Conservation (phyloP, 2,113 vertebrate species). For the Pachypanchax playfairii region DNA sequence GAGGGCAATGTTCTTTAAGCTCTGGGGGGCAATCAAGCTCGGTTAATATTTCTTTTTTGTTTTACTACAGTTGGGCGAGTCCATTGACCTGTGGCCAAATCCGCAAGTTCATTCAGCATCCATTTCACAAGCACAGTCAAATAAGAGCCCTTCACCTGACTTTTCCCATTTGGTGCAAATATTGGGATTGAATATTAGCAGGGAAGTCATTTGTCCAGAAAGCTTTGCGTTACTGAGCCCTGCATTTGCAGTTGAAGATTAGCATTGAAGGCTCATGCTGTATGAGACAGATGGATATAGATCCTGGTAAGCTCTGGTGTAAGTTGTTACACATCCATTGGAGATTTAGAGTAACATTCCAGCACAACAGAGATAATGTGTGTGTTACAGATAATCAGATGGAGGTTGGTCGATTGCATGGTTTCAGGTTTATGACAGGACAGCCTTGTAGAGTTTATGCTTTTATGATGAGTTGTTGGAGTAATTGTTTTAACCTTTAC, state of each 20-base stretch:
- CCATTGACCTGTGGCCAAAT: conserved; percentile 53
- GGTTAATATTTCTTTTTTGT: conserved; percentile 71
- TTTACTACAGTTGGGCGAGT: conserved; percentile 57
- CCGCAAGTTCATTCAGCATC: conserved; percentile 32
- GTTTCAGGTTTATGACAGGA: conserved; percentile 16
- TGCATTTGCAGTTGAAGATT: conserved; percentile 59
- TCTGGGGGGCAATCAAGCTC: conserved; percentile 50
- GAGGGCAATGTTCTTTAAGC: conserved; percentile 29
- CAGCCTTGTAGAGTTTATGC: neutral
- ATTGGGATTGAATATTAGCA: conserved; percentile 69
- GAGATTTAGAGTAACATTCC: conserved; percentile 57
- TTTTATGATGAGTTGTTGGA: conserved; percentile 56
- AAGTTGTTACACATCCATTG: conserved; percentile 47
- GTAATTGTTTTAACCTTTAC: conserved; percentile 27
- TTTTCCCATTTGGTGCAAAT: conserved; percentile 34
- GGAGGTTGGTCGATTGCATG: conserved; percentile 34
- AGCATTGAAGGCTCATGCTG: conserved; percentile 41
- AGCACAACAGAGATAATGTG: conserved; percentile 52
- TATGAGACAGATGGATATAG: conserved; percentile 45
- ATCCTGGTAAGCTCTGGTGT: conserved; percentile 49
- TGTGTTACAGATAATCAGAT: conserved; percentile 62
- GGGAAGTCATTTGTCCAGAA: conserved; percentile 55
- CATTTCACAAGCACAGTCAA: conserved; percentile 47
- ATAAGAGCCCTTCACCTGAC: conserved; percentile 57
- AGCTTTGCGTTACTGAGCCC: conserved; percentile 51